Percentiles rank a stretch among this genome's conserved stretches.
Evolutionary conservation across 2,888 invertebrate genomes (phyloP).

Genomic region (Vesta saturnalis): DNA sequence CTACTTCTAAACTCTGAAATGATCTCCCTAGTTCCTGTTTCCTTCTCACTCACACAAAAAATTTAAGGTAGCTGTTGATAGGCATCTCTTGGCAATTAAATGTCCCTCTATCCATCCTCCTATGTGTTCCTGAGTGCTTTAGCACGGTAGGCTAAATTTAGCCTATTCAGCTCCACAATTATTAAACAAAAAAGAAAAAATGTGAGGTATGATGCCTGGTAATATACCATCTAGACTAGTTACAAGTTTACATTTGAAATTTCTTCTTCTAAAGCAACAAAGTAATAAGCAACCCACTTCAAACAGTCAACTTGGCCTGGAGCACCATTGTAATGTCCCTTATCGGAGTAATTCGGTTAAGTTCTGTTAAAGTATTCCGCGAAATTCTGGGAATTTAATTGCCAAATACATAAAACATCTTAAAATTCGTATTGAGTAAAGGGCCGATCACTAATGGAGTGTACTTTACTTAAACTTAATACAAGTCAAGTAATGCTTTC

Average conservation of each 20-base stretch:
- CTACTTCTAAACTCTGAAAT: no score
- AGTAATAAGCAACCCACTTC: not conserved
- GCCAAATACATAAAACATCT: not conserved
- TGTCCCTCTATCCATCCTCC: no score
- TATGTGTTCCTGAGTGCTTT: no score
- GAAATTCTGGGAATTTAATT: not conserved
- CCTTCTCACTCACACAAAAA: no score
- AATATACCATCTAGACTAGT: not conserved
- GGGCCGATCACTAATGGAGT: not conserved
- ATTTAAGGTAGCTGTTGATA: no score
- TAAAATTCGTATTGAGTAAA: not conserved
- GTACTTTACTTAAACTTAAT: not conserved
- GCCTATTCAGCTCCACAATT: no score
- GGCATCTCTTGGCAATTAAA: no score
- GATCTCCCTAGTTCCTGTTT: no score
- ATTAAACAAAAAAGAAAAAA: no score
- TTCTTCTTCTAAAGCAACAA: not conserved
- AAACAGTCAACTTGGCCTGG: not conserved
- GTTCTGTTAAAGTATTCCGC: not conserved
- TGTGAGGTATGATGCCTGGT: not conserved
- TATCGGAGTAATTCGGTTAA: not conserved
- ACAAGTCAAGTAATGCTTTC: not conserved
- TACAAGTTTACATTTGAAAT: not conserved
- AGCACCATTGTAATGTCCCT: not conserved
- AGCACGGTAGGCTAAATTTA: no score